Evolutionary conservation across 2,888 invertebrate species (phyloP).

Genomic region (Diaprepes abbreviatus): DNA sequence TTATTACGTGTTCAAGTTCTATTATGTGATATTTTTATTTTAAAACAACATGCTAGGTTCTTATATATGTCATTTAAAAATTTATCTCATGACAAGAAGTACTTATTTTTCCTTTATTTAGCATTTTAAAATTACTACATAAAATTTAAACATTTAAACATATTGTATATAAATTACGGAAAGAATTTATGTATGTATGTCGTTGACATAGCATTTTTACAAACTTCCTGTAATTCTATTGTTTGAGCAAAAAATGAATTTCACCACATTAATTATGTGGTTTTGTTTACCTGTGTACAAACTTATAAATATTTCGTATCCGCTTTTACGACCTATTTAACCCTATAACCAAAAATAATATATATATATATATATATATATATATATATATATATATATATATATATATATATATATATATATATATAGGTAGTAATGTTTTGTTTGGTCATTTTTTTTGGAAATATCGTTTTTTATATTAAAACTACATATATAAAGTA

Average conservation of each 20-base stretch:
- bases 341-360: background rate
- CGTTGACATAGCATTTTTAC: constrained; percentile 26
- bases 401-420: too few relatives aligned
- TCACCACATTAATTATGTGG: constrained; percentile 32
- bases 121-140: too few relatives aligned
- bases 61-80: too few relatives aligned
- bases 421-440: background rate
- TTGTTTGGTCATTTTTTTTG: too few relatives aligned
- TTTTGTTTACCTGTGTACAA: constrained; percentile 26
- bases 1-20: too few relatives aligned
- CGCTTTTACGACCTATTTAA: constrained; percentile 28
- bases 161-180: background rate
- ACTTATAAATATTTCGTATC: constrained; percentile 25
- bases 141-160: too few relatives aligned
- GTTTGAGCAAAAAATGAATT: constrained; percentile 31
- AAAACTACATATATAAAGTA: too few relatives aligned
- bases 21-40: too few relatives aligned
- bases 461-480: too few relatives aligned
- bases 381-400: background rate
- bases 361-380: background rate
- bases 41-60: too few relatives aligned
- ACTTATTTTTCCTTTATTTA: too few relatives aligned
- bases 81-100: too few relatives aligned
- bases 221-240: constrained; percentile 35
- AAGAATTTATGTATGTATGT: constrained; percentile 11